phyloP scores from a whole-genome alignment of 37 sponge, comb jelly and placozoan genomes.

The Bolinopsis microptera region DNA sequence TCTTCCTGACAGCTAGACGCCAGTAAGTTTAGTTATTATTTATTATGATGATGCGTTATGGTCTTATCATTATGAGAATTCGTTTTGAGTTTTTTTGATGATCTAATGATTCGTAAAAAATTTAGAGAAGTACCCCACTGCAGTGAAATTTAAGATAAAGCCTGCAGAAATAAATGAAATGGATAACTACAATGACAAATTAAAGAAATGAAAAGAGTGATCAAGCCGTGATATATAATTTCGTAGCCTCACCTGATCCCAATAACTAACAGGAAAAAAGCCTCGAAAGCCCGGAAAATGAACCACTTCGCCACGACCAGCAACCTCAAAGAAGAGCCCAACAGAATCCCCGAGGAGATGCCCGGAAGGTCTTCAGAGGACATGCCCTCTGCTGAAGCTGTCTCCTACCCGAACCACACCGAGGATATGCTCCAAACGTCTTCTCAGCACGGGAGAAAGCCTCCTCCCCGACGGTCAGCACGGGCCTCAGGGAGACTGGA shows the following conservation, averaged over 20 bases:
- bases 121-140: no score
- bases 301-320: conserved; percentile 27
- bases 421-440: conserved; percentile 37
- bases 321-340: conserved; percentile 24
- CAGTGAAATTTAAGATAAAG: no score
- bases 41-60: no score
- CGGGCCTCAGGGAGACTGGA: neutral
- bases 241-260: no score
- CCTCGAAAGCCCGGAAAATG: conserved; percentile 37
- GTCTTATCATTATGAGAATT: no score
- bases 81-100: no score
- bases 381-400: conserved; percentile 4
- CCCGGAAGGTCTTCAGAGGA: conserved; percentile 21
- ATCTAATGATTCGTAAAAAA: no score
- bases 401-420: conserved; percentile 7
- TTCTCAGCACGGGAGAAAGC: neutral
- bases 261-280: conserved; percentile 9
- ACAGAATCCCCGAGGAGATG: neutral
- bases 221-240: no score
- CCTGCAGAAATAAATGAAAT: no score
- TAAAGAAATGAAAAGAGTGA: no score
- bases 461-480: neutral
- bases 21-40: conserved; percentile 39
- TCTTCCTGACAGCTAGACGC: conserved; percentile 37
- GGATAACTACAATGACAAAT: no score